These are phyloP conservation scores for Potorous gilbertii DNA, from an alignment of 2,797 vertebrate species.

Conservation along the genomic window DNA sequence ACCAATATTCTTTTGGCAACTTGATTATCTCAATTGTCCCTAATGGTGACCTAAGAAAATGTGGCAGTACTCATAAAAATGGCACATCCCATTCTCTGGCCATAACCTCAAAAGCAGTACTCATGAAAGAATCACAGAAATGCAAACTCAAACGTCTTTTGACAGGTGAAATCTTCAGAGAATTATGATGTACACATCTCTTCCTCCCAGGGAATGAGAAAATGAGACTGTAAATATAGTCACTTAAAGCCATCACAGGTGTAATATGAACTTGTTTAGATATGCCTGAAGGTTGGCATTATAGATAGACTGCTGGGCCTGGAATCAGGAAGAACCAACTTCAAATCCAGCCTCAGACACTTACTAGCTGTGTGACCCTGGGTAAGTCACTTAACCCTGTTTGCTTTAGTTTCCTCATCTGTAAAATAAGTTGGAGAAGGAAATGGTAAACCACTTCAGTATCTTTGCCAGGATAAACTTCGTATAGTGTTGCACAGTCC, in stretches of 20 bases:
- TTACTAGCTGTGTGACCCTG: background rate
- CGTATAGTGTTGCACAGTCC: background rate
- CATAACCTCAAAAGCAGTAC: background rate
- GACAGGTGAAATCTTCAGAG: conserved; percentile 15
- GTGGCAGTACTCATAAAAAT: background rate
- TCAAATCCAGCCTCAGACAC: background rate
- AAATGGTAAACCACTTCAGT: background rate
- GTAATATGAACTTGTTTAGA: background rate
- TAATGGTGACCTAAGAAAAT: conserved; percentile 35
- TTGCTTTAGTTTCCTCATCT: background rate
- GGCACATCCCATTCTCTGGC: background rate
- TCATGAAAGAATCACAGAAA: background rate
- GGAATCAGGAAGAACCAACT: background rate
- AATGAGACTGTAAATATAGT: background rate
- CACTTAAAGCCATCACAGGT: conserved; percentile 3
- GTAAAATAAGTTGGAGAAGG: background rate
- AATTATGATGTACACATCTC: background rate
- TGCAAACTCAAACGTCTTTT: background rate
- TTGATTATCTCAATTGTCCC: conserved; percentile 6
- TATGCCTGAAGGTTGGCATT: background rate
- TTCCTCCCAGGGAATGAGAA: background rate
- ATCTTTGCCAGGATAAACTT: background rate
- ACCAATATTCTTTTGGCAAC: conserved; percentile 23
- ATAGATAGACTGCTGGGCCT: background rate
- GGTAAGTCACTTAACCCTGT: background rate